These are phyloP conservation scores for Caerostris extrusa DNA, from an alignment of 1,140 invertebrate species.

Conservation along the genomic window DNA sequence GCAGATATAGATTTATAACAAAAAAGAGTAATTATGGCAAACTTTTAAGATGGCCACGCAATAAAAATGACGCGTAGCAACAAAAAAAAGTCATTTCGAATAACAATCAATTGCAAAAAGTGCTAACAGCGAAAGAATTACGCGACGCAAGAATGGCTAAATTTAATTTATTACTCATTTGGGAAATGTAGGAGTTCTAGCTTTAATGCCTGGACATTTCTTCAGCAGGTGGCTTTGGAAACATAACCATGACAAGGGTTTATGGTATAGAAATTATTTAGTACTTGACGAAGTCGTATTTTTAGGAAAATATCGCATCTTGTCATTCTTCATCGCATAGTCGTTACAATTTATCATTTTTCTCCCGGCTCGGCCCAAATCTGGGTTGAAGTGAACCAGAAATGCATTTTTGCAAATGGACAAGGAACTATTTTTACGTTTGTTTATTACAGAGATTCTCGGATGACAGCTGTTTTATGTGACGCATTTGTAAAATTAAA, in stretches of 20 bases:
- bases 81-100: neutral
- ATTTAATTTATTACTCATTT: constrained; percentile 12
- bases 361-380: neutral
- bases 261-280: constrained; percentile 9
- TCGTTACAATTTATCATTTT: neutral
- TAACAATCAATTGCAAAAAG: neutral
- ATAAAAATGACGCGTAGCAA: neutral
- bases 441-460: no score
- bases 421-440: no score
- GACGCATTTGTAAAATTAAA: no score
- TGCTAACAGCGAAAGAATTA: neutral
- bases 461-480: no score
- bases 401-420: neutral
- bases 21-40: no score
- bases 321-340: neutral
- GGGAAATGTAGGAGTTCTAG: neutral
- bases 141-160: neutral
- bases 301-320: neutral
- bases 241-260: neutral
- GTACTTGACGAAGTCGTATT: neutral
- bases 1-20: no score
- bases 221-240: neutral
- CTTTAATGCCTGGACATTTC: neutral
- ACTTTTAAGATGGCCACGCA: neutral
- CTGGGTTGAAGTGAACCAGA: neutral